These are phyloP conservation scores for Oostethus manadensis DNA, from an alignment of 2,113 vertebrate genomes.

Conservation along the genomic window DNA sequence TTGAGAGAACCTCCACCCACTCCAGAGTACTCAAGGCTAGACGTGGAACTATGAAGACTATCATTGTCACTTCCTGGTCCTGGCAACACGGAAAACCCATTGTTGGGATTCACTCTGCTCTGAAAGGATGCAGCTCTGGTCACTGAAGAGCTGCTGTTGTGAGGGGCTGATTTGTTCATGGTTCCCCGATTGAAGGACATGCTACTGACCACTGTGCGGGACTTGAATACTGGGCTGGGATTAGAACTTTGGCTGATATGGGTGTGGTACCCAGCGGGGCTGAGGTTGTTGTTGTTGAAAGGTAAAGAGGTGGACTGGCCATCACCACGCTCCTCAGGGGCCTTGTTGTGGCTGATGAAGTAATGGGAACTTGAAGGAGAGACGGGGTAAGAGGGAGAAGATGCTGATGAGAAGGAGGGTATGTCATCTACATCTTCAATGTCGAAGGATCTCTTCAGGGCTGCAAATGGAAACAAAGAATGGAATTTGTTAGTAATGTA, in stretches of 20 bases:
- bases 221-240: conserved; percentile 58
- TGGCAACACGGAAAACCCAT: conserved; percentile 48
- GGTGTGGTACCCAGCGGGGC: conserved; percentile 50
- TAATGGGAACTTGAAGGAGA: conserved; percentile 47
- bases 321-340: conserved; percentile 36
- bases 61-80: conserved; percentile 76
- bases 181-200: conserved; percentile 73
- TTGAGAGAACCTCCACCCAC: conserved; percentile 11
- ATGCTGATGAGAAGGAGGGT: conserved; percentile 55
- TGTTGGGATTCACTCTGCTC: conserved; percentile 62
- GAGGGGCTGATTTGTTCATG: conserved; percentile 46
- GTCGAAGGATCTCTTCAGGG: conserved; percentile 82
- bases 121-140: conserved; percentile 74
- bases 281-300: conserved; percentile 34
- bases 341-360: conserved; percentile 49
- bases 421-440: conserved; percentile 74
- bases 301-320: conserved; percentile 22
- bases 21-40: conserved; percentile 76
- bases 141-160: conserved; percentile 53
- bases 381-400: conserved; percentile 50
- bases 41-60: conserved; percentile 82
- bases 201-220: conserved; percentile 56
- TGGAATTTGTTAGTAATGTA: not conserved
- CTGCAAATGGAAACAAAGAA: conserved; percentile 59
- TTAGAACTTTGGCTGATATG: conserved; percentile 43